These are phyloP conservation scores for Centropus bengalensis DNA, from an alignment of 2,113 vertebrate genomes.

Conservation along the genomic window DNA sequence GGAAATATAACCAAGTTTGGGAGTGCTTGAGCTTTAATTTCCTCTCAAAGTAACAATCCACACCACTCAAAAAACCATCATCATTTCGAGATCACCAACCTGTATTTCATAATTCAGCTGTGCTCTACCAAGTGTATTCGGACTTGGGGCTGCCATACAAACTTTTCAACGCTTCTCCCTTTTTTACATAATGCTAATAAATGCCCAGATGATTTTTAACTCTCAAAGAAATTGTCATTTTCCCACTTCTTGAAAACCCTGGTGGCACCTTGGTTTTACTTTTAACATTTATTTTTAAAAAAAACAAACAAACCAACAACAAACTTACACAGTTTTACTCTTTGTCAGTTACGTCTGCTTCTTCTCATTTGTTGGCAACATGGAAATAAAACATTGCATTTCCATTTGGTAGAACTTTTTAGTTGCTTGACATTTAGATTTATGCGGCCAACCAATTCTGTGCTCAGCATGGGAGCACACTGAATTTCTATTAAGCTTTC, in stretches of 20 bases:
- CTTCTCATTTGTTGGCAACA: neutral
- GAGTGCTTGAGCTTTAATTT: conserved; percentile 17
- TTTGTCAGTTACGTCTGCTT: neutral
- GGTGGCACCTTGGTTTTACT: neutral
- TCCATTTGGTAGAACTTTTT: conserved; percentile 3
- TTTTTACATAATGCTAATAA: neutral
- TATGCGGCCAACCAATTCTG: neutral
- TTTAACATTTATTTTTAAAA: neutral
- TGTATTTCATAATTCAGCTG: neutral
- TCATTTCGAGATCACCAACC: neutral
- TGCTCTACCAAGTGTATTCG: neutral
- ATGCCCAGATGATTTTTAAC: neutral
- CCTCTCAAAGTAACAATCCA: conserved; percentile 8
- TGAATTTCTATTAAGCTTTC: conserved; percentile 23
- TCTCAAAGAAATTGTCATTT: conserved; percentile 33
- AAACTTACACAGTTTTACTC: neutral
- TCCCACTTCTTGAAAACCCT: neutral
- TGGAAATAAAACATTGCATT: neutral
- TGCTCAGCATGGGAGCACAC: conserved; percentile 4
- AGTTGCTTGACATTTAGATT: conserved; percentile 47
- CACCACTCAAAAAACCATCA: neutral
- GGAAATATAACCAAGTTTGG: conserved; percentile 47
- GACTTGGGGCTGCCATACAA: neutral
- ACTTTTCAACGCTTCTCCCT: neutral
- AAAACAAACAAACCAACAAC: neutral